These are phyloP conservation scores for Meteorus sp. DNA, from an alignment of 1,140 invertebrate genomes.

Conservation along the genomic window DNA sequence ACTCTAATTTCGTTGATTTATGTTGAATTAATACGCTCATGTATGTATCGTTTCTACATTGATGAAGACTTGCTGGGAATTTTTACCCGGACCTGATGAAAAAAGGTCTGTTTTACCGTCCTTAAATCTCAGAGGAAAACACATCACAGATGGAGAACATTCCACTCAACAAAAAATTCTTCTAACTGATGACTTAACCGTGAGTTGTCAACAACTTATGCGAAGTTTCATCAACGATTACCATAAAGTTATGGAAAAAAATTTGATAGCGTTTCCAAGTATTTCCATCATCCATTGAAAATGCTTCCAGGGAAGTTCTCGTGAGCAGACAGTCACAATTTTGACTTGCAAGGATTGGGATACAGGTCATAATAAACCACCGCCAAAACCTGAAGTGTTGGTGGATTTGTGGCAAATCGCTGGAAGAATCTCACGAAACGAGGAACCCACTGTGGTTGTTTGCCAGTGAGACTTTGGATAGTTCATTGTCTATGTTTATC, in stretches of 20 bases:
- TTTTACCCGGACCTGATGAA: constrained; percentile 22
- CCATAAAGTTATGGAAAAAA: too few relatives aligned
- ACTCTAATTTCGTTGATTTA: too few relatives aligned
- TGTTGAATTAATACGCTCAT: too few relatives aligned
- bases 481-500: too few relatives aligned
- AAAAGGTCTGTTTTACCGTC: constrained; percentile 36
- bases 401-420: constrained; percentile 37
- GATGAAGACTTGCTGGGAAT: constrained; percentile 33
- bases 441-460: constrained; percentile 31
- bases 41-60: not conserved
- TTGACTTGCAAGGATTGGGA: constrained; percentile 34
- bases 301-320: constrained; percentile 24
- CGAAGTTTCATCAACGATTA: too few relatives aligned
- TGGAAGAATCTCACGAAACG: constrained; percentile 32
- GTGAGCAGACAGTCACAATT: constrained; percentile 32
- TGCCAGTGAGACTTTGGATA: constrained; percentile 34
- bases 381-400: constrained; percentile 28
- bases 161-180: constrained; percentile 29
- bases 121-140: constrained; percentile 29
- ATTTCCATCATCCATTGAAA: not conserved
- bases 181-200: constrained; percentile 27
- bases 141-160: constrained; percentile 19
- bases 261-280: too few relatives aligned
- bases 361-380: constrained; percentile 27
- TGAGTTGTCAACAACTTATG: too few relatives aligned